Base-by-base conservation (phyloP, 2,888 invertebrate species). In the Pasiphila rectangulata region DNA sequence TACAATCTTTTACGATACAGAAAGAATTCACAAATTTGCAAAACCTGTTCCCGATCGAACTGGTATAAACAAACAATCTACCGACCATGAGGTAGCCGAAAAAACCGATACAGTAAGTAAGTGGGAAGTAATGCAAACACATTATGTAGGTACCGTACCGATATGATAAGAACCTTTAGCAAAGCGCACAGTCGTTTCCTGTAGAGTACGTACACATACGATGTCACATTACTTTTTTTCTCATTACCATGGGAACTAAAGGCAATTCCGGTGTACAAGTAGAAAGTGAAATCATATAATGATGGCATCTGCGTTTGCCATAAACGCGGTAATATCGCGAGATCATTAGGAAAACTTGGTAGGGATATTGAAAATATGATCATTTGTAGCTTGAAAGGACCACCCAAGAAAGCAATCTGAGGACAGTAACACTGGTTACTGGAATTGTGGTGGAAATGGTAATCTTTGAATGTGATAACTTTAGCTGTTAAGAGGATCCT, bases 281-380 rank as follows among this genome's bases (percentile, higher is more conserved):
- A 59, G 71, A 75, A 72, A 74, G 74, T 73, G 72, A 73, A 72
- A 74, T 69, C 64, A 40, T 48, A 56, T 64, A 61, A 67, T 66
- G 62, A 51, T 56, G 52, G 50, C 34, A 56, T 57, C 54, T 51
- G 45, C 40, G 46, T 60, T 54, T 51, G 50, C 56, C 52, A 53
- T 57, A 54, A 49, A 47, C 38, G 36, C 38, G 29, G 51, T 25
- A 55, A 54, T 54, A 59, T 40, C 46, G 46, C 43, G 21, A 34
- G 46, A 57, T 47, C 57, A 56, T 55, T 41, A 54, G 41, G 25
- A 41, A 42, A 37, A 29, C 17, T 10, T 1, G 7, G 27, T 19
- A 30, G 20, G 23, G 24, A 40, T 35, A 17, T 17, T 17, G 10
- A 13, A 35, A 35, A 35, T n/a, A 30, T 30, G 27, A n/a, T 44